Conservation (phyloP, 2,797 vertebrate genomes). For the Sparidentex hasta region DNA sequence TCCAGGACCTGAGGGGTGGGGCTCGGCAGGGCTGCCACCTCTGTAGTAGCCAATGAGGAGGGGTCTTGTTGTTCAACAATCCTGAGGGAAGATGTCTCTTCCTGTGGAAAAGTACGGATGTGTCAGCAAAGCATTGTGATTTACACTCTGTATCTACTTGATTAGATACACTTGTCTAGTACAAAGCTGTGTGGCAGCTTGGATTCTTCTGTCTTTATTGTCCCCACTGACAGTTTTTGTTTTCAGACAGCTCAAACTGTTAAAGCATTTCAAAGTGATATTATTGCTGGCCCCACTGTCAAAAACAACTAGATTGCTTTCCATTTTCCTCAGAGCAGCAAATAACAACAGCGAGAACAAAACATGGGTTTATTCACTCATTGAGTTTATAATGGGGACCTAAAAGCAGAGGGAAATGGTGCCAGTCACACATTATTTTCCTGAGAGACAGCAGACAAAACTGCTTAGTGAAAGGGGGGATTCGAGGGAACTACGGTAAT, state of each 20-base stretch:
- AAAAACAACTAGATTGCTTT: too few species aligned
- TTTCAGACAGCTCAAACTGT: background rate
- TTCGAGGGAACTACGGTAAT: too few species aligned
- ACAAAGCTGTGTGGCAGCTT: background rate
- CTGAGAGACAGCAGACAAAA: too few species aligned
- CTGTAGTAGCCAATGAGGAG: conserved; percentile 72
- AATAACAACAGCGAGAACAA: background rate
- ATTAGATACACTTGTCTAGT: background rate
- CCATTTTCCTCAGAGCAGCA: too few species aligned
- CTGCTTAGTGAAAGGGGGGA: too few species aligned
- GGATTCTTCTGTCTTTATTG: background rate
- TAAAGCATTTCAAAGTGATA: background rate
- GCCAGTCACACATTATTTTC: too few species aligned
- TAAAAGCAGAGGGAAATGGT: too few species aligned
- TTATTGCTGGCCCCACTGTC: too few species aligned
- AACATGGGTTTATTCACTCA: too few species aligned
- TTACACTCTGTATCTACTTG: too few species aligned
- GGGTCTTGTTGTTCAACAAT: conserved; percentile 81
- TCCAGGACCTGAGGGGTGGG: conserved; percentile 79
- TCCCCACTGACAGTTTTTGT: background rate
- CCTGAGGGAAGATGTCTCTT: conserved; percentile 83
- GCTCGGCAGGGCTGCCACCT: conserved; percentile 78
- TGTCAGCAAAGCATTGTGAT: background rate
- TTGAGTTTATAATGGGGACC: too few species aligned
- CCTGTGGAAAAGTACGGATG: conserved; percentile 64